Base-by-base conservation (phyloP, 2,888 invertebrate species). In the Ariolimax columbianus region DNA sequence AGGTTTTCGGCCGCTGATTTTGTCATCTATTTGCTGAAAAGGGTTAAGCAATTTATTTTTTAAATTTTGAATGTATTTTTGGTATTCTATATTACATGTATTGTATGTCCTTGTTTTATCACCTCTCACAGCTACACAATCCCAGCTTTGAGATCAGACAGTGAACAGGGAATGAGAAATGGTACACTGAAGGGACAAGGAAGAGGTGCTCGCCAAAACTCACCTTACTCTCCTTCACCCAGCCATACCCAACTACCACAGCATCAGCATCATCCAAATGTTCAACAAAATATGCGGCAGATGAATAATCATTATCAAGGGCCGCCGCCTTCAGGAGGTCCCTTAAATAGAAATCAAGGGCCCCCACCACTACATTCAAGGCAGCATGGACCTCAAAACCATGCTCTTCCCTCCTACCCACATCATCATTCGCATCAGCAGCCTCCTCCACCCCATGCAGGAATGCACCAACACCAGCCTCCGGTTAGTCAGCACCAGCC, bases 231-330 rank as follows among this genome's bases (percentile, higher is more conserved):
- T 51, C 43, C 75, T 9, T 43, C 84, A 11, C 26, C 40, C 14
- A 38, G 78, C 47, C 70, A 78, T 19, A 51, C 36, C 14, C 72
- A 63, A 17, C 81, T 72, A n/a, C 66, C 68, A 30, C 80, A 40
- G 14, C 80, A 80, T 6, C 77, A 68, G 36, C 36, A 70, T 51
- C 80, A 80, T 38, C 83, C 77, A 36, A 63, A 51, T 80, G 33
- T 77, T 17, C 75, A 75, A 51, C 75, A 47, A 38, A 59, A 73
- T n/a, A 7, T 73, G 17, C 30, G 79, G 30, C 84, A 59, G 30
- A 79, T 79, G 14, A 84, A 80, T 70, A 84, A 80, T 73, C 84
- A 84, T 84, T 84, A 80, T 59, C 79, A 79, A 59, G 77, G 68
- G 4, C 68, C 77, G 6, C 84, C 80, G 19, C 84, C 84, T 63